A percentile compares a stretch with the other conserved stretches of the same genome.
phyloP scores from a whole-genome alignment of 2,113 vertebrate genomes.

The Columba livia region DNA sequence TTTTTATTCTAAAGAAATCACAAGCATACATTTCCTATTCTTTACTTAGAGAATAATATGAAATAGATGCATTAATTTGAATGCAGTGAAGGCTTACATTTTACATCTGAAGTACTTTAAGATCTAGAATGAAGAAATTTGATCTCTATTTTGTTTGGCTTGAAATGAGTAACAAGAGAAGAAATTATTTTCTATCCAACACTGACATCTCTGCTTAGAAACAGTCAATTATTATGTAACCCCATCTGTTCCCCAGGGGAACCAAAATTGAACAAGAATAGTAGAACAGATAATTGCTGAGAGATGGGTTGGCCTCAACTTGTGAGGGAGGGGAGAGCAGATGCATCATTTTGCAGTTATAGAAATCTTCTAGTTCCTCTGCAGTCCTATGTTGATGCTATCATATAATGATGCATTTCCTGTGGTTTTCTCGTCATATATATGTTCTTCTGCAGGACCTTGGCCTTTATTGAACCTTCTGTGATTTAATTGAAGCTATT shows the following conservation, averaged over 20 bases:
- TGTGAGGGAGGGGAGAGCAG: not conserved
- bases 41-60: not conserved
- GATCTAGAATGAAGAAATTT: not conserved
- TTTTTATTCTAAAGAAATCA: not conserved
- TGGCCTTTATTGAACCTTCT: not conserved
- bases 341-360: rapidly evolving
- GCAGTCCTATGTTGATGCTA: not conserved
- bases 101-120: not conserved
- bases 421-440: not conserved
- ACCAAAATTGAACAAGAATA: not conserved
- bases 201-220: not conserved
- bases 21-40: not conserved
- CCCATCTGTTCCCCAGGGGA: not conserved
- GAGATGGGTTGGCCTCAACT: rapidly evolving
- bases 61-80: not conserved
- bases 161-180: not conserved
- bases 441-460: not conserved
- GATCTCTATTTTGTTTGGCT: not conserved
- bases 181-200: not conserved
- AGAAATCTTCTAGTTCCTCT: not conserved
- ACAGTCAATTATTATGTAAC: not conserved
- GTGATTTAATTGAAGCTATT: not conserved
- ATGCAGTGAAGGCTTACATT: not conserved
- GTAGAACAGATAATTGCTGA: not conserved
- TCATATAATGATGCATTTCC: not conserved